Percentiles rank a stretch among this genome's conserved stretches.
phyloP scores from a whole-genome alignment of 2,888 invertebrate species.

The Microchrysa polita region DNA sequence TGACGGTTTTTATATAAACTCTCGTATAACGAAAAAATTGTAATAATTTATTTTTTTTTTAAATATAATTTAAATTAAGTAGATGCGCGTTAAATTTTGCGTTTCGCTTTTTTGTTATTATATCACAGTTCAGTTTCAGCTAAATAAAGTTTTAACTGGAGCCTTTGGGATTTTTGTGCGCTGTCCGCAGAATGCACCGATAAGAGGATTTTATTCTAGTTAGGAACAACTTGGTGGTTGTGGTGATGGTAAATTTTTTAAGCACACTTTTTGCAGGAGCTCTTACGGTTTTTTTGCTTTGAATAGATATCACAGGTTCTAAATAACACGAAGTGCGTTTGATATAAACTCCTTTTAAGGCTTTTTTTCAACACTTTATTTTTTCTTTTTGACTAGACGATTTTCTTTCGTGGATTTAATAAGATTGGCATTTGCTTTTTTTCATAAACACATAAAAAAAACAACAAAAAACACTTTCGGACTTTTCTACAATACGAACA shows the following conservation, averaged over 20 bases:
- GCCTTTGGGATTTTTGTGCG: background rate
- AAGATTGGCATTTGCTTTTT: background rate
- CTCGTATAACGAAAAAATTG: conserved; percentile 32
- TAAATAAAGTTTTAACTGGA: background rate
- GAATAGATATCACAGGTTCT: conserved; percentile 37
- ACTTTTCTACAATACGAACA: conserved; percentile 40
- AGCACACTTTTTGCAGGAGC: background rate
- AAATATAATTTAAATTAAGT: conserved; percentile 23
- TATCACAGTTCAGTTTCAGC: conserved; percentile 55
- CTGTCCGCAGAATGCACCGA: conserved; percentile 17
- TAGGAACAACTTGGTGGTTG: conserved; percentile 13
- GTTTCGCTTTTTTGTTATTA: conserved; percentile 25
- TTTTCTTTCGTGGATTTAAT: conserved; percentile 3
- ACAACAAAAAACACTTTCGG: conserved; percentile 10
- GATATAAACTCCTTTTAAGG: conserved; percentile 18
- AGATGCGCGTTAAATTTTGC: background rate
- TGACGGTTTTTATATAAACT: conserved; percentile 17
- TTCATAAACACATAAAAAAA: too few species aligned
- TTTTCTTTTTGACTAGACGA: conserved; percentile 36
- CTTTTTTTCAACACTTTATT: conserved; percentile 13
- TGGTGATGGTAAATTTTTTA: too few species aligned
- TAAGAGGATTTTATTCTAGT: background rate
- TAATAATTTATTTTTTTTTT: conserved; percentile 25
- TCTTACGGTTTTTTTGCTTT: background rate
- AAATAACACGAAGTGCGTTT: background rate